Evolutionary conservation across 1,140 invertebrate genomes (phyloP).

Genomic region (Periplaneta americana): DNA sequence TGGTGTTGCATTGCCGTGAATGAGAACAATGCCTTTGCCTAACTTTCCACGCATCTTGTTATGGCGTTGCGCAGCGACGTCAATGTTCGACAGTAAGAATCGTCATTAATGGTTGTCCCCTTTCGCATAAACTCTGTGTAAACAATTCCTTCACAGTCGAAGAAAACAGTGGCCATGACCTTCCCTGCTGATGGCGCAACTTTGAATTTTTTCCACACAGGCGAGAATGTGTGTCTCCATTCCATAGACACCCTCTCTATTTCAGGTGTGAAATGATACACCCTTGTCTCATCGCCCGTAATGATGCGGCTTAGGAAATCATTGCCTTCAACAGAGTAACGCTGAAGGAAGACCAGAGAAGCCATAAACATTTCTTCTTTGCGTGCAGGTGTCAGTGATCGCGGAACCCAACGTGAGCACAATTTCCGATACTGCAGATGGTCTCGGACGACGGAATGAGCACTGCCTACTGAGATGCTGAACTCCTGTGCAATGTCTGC

Average conservation of each 20-base stretch:
- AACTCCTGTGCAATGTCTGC: background rate
- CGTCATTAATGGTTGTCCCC: conserved; percentile 1
- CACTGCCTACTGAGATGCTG: background rate
- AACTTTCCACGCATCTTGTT: conserved; percentile 1
- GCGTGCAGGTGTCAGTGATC: background rate
- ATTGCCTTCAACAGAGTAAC: background rate
- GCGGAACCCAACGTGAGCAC: background rate
- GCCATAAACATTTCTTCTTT: background rate
- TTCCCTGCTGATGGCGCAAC: no score
- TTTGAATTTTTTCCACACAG: conserved; percentile 1
- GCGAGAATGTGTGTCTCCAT: conserved; percentile 8
- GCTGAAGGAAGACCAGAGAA: background rate
- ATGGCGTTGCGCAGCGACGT: background rate
- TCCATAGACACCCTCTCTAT: conserved; percentile 14
- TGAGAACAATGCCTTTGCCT: conserved; percentile 12
- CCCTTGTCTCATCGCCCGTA: conserved; percentile 18
- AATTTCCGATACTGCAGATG: background rate
- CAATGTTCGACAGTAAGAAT: conserved; percentile 1
- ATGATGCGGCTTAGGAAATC: background rate
- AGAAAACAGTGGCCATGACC: conserved; percentile 17
- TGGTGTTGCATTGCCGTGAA: conserved; percentile 13
- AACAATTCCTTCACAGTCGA: conserved; percentile 14
- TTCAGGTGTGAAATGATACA: conserved; percentile 17
- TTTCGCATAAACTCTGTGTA: conserved; percentile 13
- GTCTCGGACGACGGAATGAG: conserved; percentile 1